Evolutionary conservation across 2,113 vertebrate species (phyloP).

Genomic region (Cricetomys ansorgei): DNA sequence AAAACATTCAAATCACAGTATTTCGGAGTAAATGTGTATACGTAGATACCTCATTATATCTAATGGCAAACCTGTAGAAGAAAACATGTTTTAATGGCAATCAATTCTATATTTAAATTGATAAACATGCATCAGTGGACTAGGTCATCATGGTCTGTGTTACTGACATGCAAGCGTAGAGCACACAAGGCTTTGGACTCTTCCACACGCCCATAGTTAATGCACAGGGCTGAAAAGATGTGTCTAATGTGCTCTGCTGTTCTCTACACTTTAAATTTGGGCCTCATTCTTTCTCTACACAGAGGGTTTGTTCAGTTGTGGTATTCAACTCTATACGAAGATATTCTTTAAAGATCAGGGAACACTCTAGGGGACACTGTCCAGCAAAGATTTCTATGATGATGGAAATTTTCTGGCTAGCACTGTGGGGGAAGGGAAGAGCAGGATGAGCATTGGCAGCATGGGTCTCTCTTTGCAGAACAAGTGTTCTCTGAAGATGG

Average conservation of each 20-base stretch:
- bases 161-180: not conserved
- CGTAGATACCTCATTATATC: not conserved
- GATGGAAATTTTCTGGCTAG: not conserved
- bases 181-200: not conserved
- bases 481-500: not conserved
- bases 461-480: not conserved
- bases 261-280: constrained; percentile 3
- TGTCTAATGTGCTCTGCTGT: not conserved
- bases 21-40: not conserved
- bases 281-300: constrained; percentile 68
- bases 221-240: constrained; percentile 29
- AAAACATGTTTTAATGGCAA: constrained; percentile 7
- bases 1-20: not conserved
- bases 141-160: not conserved
- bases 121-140: not conserved
- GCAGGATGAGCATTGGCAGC: not conserved
- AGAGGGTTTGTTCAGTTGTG: constrained; percentile 55
- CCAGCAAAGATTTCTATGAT: not conserved
- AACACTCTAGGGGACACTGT: constrained; percentile 68
- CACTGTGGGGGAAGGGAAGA: not conserved
- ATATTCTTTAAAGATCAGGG: constrained; percentile 71
- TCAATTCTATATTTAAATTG: not conserved
- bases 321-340: constrained; percentile 77
- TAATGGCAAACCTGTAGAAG: not conserved
- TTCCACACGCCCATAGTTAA: not conserved